Evolutionary conservation across 2,797 vertebrate species (phyloP), one percentile per base, ranked within the genome.

Genomic region (Siniperca obscura): DNA sequence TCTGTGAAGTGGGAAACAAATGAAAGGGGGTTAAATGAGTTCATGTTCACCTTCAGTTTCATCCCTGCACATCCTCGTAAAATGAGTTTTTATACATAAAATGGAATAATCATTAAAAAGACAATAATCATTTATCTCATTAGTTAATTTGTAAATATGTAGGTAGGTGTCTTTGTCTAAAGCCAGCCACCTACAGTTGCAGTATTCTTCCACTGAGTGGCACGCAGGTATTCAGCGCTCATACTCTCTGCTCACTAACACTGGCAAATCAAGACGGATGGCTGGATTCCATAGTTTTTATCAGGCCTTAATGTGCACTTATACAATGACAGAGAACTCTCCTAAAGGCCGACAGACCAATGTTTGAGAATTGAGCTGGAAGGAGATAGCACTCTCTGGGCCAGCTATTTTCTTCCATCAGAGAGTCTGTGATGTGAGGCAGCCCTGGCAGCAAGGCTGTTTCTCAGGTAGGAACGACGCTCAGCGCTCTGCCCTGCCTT

Each of bases 251-350:
- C 81, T 80, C 82, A 77, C 80, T 82, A 81, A 91, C 83, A 17
- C 74, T 4, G 34, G 71, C 73, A 93, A 93, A 94, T 93, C 87
- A 93, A 94, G 93, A 94, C 76, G 65, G 91, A 95, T 94, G 83
- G 81, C 77, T 80, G 80, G 85, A 91, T 88, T 91, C 84, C 74
- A 64, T 90, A 56, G 82, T 90, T 92, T 89, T 91, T 91, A 94
- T 91, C 90, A 93, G 83, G 17, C 83, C 89, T 84, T 94, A 92
- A 93, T 93, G 91, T 91, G 88, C 88, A 89, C 90, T 92, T 91
- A 91, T 71, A 87, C 91, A 89, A 64, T 93, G 92, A 93, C 90
- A 86, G 76, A 91, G 86, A 84, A 84, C 86, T 90, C 81, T 91
- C 83, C 82, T 34, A 59, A 82, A 86, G 88, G 87, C 86, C 52